Conservation (phyloP, 2,888 invertebrate genomes). For the Eledona agricola region DNA sequence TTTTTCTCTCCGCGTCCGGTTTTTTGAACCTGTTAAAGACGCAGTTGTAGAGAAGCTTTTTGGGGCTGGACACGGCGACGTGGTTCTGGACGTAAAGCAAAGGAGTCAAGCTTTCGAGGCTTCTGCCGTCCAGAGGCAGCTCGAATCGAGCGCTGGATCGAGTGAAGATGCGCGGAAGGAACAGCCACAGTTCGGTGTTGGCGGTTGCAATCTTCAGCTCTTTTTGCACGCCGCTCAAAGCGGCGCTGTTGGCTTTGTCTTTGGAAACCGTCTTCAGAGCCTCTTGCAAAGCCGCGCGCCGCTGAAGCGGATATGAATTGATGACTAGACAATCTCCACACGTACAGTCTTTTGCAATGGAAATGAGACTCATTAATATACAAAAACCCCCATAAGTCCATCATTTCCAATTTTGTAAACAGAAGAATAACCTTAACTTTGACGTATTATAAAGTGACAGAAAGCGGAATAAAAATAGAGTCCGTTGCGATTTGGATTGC, state of each 20-base stretch:
- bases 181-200: slow-evolving; percentile 69
- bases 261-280: slow-evolving; percentile 65
- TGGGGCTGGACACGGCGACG: slow-evolving; percentile 70
- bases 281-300: slow-evolving; percentile 74
- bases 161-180: slow-evolving; percentile 78
- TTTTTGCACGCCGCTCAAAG: slow-evolving; percentile 65
- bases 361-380: too few relatives aligned
- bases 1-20: slow-evolving; percentile 49
- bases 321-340: too few relatives aligned
- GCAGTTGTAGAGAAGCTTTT: slow-evolving; percentile 67
- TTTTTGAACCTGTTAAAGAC: slow-evolving; percentile 64
- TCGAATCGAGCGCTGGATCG: slow-evolving; percentile 79
- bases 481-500: too few relatives aligned
- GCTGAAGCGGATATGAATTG: too few relatives aligned
- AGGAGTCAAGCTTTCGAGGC: slow-evolving; percentile 70
- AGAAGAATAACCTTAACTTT: too few relatives aligned
- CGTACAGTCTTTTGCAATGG: too few relatives aligned
- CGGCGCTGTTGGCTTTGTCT: slow-evolving; percentile 62
- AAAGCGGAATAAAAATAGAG: too few relatives aligned
- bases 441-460: too few relatives aligned
- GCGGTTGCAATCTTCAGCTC: slow-evolving; percentile 65
- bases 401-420: too few relatives aligned
- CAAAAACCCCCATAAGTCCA: too few relatives aligned
- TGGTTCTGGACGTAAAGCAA: slow-evolving; percentile 76
- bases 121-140: slow-evolving; percentile 73